Percentiles rank a stretch among this genome's conserved stretches.
phyloP scores from a whole-genome alignment of 2,888 invertebrate species.

The Orchestes rusci region DNA sequence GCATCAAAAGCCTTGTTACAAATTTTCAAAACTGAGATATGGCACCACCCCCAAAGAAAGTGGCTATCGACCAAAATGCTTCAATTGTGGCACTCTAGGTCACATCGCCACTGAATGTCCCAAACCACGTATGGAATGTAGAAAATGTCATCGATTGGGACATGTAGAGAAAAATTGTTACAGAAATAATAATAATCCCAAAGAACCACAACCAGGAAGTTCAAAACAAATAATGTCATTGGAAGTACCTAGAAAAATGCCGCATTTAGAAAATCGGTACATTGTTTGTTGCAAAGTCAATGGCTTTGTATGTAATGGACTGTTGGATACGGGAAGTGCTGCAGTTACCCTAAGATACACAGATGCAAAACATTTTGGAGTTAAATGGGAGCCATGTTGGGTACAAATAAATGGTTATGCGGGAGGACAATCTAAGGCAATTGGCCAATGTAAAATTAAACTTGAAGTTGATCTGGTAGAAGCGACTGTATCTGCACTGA shows the following conservation, averaged over 20 bases:
- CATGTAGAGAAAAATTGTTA: not conserved
- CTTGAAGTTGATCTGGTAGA: not conserved
- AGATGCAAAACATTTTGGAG: not conserved
- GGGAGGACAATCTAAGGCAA: not conserved
- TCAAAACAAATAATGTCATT: not conserved
- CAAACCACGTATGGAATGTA: not conserved
- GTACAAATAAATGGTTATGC: not conserved
- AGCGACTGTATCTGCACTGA: not conserved
- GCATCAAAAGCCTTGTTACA: not conserved
- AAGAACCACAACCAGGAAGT: not conserved
- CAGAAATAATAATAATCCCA: not conserved
- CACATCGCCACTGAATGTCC: not conserved
- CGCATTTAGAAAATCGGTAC: not conserved
- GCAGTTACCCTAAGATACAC: not conserved
- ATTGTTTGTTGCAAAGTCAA: not conserved
- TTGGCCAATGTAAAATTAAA: not conserved
- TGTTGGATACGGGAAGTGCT: not conserved
- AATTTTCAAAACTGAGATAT: not conserved
- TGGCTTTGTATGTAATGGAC: not conserved
- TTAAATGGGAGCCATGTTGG: not conserved
- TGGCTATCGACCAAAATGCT: not conserved
- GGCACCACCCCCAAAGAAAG: not conserved
- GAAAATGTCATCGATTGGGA: not conserved
- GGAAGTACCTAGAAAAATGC: not conserved
- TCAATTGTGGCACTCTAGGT: not conserved